Base-by-base conservation (phyloP, 2,113 vertebrate species). In the Heterotis niloticus region DNA sequence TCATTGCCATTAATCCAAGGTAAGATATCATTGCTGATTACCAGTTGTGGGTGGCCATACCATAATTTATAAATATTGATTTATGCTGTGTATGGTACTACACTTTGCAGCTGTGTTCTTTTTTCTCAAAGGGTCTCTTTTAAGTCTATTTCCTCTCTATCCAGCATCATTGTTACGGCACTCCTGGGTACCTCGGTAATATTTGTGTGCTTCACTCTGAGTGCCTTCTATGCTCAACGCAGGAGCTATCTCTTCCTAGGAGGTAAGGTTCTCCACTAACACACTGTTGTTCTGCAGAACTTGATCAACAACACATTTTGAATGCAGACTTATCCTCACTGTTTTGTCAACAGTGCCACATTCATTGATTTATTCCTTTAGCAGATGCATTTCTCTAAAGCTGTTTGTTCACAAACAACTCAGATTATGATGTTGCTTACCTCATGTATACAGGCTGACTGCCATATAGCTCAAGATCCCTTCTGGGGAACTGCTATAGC, bases 201-300 rank as follows among this genome's bases (percentile, higher is more conserved):
- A 85, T 98, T 98, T 81, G 72, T 92, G 70, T 99, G 96, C 89
- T 99, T 99, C 92, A 96, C 96, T 0, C 90, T 99, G 82, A 99
- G 96, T 1, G 97, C 97, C 10, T 93, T 98, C 2, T 97, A 94
- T 0, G 95, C 97, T 82, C 90, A 93, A 81, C 95, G 96, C 85
- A 94, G 97, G 81, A 97, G 90, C 82, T 98, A 96, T 87, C 94
- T 99, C 81, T 98, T 97, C 86, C 91, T 99, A 0, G 96, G 96
- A 91, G 96, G 96, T 97, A 85, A 88, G 82, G 9, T 0, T 69
- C 72, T 69, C 72, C 64, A 0, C 34, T 44, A 44, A 7, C 34
- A 44, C 34, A 4, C 34, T 44, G 34, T 44, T 44, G 34, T 7
- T 44, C 34, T 44, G 34, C 7, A 7, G 34, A 44, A 44, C n/a